Base-by-base conservation (phyloP, 2,113 vertebrate species). In the Pluvialis apricaria region DNA sequence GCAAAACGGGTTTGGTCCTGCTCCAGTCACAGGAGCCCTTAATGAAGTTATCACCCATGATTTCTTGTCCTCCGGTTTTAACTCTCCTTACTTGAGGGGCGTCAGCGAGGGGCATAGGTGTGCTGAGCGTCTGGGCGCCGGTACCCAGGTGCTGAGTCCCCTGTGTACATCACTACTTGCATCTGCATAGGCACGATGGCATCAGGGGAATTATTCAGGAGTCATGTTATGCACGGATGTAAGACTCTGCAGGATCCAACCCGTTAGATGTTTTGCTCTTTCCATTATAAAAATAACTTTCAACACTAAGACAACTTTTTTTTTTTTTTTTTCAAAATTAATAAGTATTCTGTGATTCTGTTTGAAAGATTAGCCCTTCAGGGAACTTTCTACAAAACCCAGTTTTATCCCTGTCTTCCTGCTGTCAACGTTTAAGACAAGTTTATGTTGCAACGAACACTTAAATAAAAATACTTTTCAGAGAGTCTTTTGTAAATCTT, bases 381-480 rank as follows among this genome's bases (percentile, higher is more conserved):
- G 86, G 96, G 94, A 84, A 57, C 58, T 95, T 91, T 52, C 52
- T 68, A 42, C 65, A 68, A 86, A 93, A 89, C 42, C 4, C 60
- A 65, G 66, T 89, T 86, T 94, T 96, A 96, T 94, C 86, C 92
- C 78, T 77, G 90, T 80, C 94, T 97, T 96, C 90, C 80, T 57
- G 83, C 88, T 96, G 95, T 92, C 92, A 94, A 20, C 2, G 3
- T 85, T 82, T 78, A 76, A 90, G 92, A 76, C 69, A 72, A 75
- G 73, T 62, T 89, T 85, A 70, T 71, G 40, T 77, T 88, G 65
- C 75, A 86, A 82, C 0, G 9, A 93, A 64, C 52, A 64, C 49
- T 97, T 73, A 36, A 71, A 61, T 60, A 81, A 88, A 84, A 96
- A 75, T 72, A 82, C 34, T 90, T 95, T 40, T 84, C 52, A 92